These are phyloP conservation scores for Volucella inflata DNA, from an alignment of 2,888 invertebrate genomes.

Conservation along the genomic window DNA sequence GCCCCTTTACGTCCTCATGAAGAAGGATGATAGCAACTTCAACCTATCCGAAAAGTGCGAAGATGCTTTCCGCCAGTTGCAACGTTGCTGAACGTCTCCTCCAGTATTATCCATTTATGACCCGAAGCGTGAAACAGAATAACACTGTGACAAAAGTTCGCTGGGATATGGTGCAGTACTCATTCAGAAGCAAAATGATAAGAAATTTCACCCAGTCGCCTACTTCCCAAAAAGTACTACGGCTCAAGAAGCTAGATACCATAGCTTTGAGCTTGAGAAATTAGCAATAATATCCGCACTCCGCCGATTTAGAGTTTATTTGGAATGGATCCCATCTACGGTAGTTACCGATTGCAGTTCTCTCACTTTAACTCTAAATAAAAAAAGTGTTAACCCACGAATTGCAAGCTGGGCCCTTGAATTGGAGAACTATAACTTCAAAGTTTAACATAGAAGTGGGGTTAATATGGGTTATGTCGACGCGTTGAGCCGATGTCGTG, in stretches of 20 bases:
- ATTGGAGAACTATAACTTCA: slow-evolving; percentile 29
- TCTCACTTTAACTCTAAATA: slow-evolving; percentile 15
- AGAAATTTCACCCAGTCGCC: slow-evolving; percentile 77
- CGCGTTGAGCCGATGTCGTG: slow-evolving; percentile 18
- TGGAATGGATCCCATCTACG: slow-evolving; percentile 21
- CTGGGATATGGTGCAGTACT: slow-evolving; percentile 77
- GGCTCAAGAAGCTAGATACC: slow-evolving; percentile 61
- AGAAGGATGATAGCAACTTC: slow-evolving; percentile 22
- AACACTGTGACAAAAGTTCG: slow-evolving; percentile 78
- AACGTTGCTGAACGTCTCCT: slow-evolving; percentile 7
- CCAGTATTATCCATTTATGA: slow-evolving; percentile 78
- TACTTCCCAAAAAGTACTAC: slow-evolving; percentile 78
- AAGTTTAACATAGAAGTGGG: slow-evolving; percentile 32
- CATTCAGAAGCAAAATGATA: slow-evolving; percentile 74
- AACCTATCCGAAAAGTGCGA: slow-evolving; percentile 16
- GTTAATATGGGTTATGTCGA: slow-evolving; percentile 27
- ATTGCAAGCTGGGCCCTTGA: slow-evolving; percentile 29
- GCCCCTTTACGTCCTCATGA: slow-evolving; percentile 31
- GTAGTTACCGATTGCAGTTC: slow-evolving; percentile 21
- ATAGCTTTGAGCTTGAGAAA: slow-evolving; percentile 78
- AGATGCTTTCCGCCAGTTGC: neutral
- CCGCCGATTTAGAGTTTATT: slow-evolving; percentile 47
- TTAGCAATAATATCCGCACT: slow-evolving; percentile 76
- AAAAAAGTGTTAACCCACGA: slow-evolving; percentile 4
- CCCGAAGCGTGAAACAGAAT: slow-evolving; percentile 74